Evolutionary conservation across 2,113 vertebrate genomes (phyloP).

Genomic region (Dicaeum eximium): DNA sequence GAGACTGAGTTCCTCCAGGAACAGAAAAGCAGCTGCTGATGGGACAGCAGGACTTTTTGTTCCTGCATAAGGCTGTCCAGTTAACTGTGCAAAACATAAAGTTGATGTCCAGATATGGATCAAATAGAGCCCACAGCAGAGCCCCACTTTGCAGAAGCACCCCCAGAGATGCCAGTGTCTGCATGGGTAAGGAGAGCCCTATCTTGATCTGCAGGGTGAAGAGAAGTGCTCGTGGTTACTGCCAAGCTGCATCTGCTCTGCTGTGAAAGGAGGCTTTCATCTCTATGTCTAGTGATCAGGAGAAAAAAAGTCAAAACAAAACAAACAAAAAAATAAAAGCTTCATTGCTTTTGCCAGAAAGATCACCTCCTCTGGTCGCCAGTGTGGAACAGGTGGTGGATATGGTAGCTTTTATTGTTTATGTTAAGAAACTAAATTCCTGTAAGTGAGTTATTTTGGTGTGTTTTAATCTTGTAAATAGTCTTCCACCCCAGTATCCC

Average conservation of each 20-base stretch:
- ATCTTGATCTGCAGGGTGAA: not conserved
- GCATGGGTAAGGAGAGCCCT: not conserved
- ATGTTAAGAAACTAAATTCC: not conserved
- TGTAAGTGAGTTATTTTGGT: not conserved
- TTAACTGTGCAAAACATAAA: not conserved
- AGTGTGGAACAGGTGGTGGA: not conserved
- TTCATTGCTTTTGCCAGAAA: not conserved
- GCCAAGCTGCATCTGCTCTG: not conserved
- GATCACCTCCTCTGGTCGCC: not conserved
- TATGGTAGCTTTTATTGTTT: not conserved
- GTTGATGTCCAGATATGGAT: not conserved
- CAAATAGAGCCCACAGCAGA: not conserved
- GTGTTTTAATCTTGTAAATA: not conserved
- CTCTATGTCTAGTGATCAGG: not conserved
- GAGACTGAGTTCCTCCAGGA: not conserved
- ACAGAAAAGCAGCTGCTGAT: not conserved
- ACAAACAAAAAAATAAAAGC: not conserved
- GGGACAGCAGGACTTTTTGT: not conserved
- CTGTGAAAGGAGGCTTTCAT: not conserved
- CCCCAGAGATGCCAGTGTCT: not conserved
- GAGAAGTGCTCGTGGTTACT: not conserved
- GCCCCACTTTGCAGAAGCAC: not conserved
- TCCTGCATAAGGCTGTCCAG: not conserved
- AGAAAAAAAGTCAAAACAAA: not conserved
- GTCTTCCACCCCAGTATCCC: not conserved